Evolutionary conservation across 2,113 vertebrate species (phyloP), one percentile per base, ranked within the genome.

Genomic region (Archilochus colubris): DNA sequence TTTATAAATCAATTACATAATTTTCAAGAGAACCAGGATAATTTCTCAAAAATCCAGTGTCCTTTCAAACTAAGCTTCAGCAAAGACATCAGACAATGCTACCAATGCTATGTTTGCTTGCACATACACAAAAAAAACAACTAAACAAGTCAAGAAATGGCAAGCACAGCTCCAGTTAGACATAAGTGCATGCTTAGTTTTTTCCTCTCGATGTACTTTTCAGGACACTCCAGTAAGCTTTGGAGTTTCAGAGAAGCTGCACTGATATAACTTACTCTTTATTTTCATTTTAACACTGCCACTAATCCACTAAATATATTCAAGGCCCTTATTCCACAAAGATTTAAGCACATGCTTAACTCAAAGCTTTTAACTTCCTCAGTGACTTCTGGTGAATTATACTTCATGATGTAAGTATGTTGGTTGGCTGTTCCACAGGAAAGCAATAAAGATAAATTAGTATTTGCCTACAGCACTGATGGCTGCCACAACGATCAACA

Each of bases 371-470:
- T 0, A 58, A 78, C 84, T 64, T 86, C 53, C 66, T 57, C 57
- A 38, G 68, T 54, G 77, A 36, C 50, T 89, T 72, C 62, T 92
- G 33, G 14, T 64, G 11, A 94, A 72, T 68, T 82, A 75, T 13
- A 19, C 24, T 33, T 54, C 61, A 2, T 54, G 57, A 92, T 18
- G 58, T 58, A 90, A 86, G 38, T 3, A 66, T 50, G 67, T 76
- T 79, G 64, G 44, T 20, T 54, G 62, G 58, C 83, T 21, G 5
- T 84, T 78, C 68, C 69, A 84, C 84, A 89, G 62, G 55, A 92
- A 82, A 85, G 58, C 59, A 76, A 68, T 84, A 77, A 92, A 88
- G 76, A 80, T 44, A 63, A 93, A 91, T 63, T 89, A 57, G 58
- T 85, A 87, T 92, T 87, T 84, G 74, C 64, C 78, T 67, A 46